Evolutionary conservation across 2,797 vertebrate species (phyloP).

Genomic region (Loriculus beryllinus): DNA sequence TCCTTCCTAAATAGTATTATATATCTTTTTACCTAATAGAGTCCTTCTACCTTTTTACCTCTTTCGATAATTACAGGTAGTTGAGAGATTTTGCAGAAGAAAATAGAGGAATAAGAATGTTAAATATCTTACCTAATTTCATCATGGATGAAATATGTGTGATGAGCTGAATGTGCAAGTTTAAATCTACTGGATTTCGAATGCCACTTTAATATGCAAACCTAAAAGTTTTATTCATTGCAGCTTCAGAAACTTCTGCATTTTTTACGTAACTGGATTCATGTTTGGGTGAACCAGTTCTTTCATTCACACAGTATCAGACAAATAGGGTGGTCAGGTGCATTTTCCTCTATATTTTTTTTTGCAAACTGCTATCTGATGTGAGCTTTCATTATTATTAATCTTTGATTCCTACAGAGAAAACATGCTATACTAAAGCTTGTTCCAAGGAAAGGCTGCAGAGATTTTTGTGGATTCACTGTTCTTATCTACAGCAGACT

Average conservation of each 20-base stretch:
- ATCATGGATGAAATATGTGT: not conserved
- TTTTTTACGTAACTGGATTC: not conserved
- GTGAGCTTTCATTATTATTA: not conserved
- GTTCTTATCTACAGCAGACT: not conserved
- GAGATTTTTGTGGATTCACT: not conserved
- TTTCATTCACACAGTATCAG: not conserved
- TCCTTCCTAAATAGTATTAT: not conserved
- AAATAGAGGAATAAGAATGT: not conserved
- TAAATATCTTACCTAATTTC: not conserved
- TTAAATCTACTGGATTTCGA: not conserved
- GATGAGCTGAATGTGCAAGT: not conserved
- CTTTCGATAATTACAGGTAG: not conserved
- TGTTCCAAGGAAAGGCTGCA: not conserved
- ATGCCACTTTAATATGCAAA: not conserved
- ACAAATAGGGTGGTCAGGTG: not conserved
- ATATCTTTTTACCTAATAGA: not conserved
- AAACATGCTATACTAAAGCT: not conserved
- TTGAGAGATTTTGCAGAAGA: not conserved
- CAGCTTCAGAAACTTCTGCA: not conserved
- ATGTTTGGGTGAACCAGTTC: not conserved
- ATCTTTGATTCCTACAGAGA: not conserved
- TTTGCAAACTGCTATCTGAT: not conserved
- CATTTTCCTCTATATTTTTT: not conserved
- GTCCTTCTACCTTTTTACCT: not conserved
- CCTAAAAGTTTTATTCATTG: not conserved